Evolutionary conservation across 1,140 invertebrate species (phyloP), one percentile per base, ranked within the genome.

Genomic region (Conus ventricosus): DNA sequence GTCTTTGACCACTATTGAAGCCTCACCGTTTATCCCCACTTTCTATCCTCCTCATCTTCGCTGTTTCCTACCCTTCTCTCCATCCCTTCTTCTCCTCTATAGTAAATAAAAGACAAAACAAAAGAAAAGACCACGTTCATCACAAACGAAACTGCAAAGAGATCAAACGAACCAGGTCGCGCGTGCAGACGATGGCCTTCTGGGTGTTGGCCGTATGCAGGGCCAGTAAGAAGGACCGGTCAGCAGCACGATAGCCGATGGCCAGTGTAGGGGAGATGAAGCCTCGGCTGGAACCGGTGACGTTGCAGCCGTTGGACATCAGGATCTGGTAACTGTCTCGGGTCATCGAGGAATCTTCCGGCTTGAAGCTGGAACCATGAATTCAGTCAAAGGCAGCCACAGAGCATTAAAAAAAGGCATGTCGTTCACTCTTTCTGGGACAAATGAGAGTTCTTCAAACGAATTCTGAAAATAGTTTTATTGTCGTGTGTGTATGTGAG

Each of bases 241-340:
- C 91, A 17, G 67, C 60, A 7, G 91, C 84, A 17, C 91, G 60
- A 67, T 89, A 91, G 57, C 91, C 90, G 60, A 91, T 89, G 60
- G 91, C 91, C 27, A 91, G 60, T 7, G 91, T 89, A 0, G 91
- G 39, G 51, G 90, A 87, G 17, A 87, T 90, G 88, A 90, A 91
- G 0, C 91, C 90, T n/a, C 27, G 57, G 6, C 11, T 63, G 6
- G 88, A n/a, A 5, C 27, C 82, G 13, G 91, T 88, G 5, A 89
- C 85, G 88, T 89, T 91, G 78, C 90, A 91, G 7, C 91, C 91
- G 83, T 91, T 91, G 75, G 91, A 90, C 25, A 91, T 25, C 27
- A 91, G 87, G 23, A 91, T 91, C 87, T 91, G 91, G 78, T 90
- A 91, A 20, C 88, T 89, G 81, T 89, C 88, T 20, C 85, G 57